Conservation (phyloP, 2,113 vertebrate species). For the Reinhardtius hippoglossoides region DNA sequence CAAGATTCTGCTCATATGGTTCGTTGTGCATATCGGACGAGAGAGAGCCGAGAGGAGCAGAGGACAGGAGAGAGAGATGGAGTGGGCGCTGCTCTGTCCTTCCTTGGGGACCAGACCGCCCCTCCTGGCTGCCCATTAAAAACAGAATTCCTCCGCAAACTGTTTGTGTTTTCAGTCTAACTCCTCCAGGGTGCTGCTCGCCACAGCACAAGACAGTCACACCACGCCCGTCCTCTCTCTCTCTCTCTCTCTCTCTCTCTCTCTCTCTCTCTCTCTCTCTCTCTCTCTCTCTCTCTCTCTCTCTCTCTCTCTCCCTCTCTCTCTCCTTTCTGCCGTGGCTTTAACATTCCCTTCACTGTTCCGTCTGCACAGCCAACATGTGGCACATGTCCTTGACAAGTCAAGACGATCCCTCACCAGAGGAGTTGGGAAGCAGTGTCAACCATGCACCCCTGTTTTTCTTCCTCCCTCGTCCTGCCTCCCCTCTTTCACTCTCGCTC, state of each 20-base stretch:
- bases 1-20: neutral
- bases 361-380: constrained; percentile 89
- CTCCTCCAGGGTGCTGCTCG: constrained; percentile 85
- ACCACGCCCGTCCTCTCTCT: constrained; percentile 78
- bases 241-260: constrained; percentile 49
- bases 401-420: constrained; percentile 87
- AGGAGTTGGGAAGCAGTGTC: constrained; percentile 85
- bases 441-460: constrained; percentile 78
- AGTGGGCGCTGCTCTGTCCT: constrained; percentile 32
- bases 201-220: constrained; percentile 82
- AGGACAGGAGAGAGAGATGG: neutral
- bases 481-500: constrained; percentile 46
- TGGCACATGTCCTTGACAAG: constrained; percentile 95
- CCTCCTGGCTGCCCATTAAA: constrained; percentile 80
- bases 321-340: constrained; percentile 39
- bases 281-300: constrained; percentile 52
- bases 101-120: constrained; percentile 71
- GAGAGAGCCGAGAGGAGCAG: neutral
- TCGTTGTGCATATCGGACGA: neutral
- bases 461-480: constrained; percentile 29
- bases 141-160: constrained; percentile 89
- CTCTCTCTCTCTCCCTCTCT: constrained; percentile 60
- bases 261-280: constrained; percentile 62
- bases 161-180: constrained; percentile 87
- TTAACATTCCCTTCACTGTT: constrained; percentile 75